phyloP scores from a whole-genome alignment of 2,113 vertebrate genomes.

The Actenoides hombroni region DNA sequence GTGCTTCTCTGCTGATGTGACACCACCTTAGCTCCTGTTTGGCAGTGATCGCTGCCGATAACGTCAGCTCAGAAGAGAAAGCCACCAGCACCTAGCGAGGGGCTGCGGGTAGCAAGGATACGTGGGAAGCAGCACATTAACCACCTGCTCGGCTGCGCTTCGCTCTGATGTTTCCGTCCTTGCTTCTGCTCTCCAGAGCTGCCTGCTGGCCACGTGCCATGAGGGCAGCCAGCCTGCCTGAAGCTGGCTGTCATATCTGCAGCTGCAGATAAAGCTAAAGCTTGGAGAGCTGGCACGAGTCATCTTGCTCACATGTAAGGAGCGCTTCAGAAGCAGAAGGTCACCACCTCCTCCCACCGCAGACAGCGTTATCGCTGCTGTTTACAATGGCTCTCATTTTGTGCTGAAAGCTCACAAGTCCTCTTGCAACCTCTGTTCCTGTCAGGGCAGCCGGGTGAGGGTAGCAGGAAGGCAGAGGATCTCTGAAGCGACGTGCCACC shows the following conservation, averaged over 20 bases:
- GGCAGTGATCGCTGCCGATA: neutral
- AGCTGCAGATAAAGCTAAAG: neutral
- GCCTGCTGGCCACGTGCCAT: neutral
- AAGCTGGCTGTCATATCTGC: neutral
- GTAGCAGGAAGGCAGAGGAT: neutral
- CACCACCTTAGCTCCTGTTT: neutral
- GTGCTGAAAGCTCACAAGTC: neutral
- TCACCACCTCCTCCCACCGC: neutral
- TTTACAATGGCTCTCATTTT: neutral
- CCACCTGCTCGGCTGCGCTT: neutral
- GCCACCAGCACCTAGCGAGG: neutral
- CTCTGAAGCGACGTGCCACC: neutral
- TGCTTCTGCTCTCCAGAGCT: neutral
- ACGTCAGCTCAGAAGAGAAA: neutral
- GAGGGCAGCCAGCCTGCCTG: neutral
- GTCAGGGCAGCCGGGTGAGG: neutral
- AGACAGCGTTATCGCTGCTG: neutral
- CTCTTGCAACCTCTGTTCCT: neutral
- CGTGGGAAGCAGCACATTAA: neutral
- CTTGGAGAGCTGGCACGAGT: neutral
- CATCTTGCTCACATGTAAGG: neutral
- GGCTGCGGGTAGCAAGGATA: neutral
- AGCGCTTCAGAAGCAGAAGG: neutral
- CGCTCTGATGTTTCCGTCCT: neutral
- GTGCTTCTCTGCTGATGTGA: neutral